Percentiles rank a stretch among this genome's conserved stretches.
Evolutionary conservation across 2,113 vertebrate species (phyloP).

Genomic region (Furnarius figulus): DNA sequence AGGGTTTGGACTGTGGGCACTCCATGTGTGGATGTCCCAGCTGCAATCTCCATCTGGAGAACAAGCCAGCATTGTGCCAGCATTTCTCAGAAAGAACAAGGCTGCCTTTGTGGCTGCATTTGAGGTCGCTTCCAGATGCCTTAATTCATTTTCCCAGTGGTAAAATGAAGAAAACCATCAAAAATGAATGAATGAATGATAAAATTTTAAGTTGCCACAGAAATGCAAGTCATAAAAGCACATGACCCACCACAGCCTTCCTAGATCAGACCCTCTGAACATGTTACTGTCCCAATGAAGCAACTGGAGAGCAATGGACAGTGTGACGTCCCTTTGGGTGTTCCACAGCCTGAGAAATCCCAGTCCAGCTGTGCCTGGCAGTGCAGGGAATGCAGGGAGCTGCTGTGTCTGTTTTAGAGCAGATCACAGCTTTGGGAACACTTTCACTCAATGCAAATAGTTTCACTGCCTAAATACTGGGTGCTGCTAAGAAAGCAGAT

Average conservation of each 20-base stretch:
- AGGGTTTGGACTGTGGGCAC: not conserved
- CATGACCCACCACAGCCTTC: not conserved
- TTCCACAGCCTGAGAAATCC: not conserved
- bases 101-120: not conserved
- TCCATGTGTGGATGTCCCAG: not conserved
- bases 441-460: not conserved
- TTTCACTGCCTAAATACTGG: not conserved
- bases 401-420: not conserved
- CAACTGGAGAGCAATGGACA: too few relatives aligned
- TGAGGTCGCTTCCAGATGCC: not conserved
- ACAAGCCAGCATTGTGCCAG: not conserved
- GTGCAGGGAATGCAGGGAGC: not conserved
- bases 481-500: not conserved
- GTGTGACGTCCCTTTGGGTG: fast-evolving
- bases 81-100: not conserved
- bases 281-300: fast-evolving
- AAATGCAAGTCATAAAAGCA: not conserved
- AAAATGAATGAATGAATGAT: not conserved
- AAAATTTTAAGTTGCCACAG: not conserved
- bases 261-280: not conserved
- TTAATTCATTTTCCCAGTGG: not conserved
- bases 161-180: not conserved
- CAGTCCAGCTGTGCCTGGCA: not conserved
- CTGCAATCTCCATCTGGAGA: not conserved
- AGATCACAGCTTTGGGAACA: not conserved